phyloP scores from a whole-genome alignment of 2,113 vertebrate genomes.

The Tragelaphus strepsiceros region DNA sequence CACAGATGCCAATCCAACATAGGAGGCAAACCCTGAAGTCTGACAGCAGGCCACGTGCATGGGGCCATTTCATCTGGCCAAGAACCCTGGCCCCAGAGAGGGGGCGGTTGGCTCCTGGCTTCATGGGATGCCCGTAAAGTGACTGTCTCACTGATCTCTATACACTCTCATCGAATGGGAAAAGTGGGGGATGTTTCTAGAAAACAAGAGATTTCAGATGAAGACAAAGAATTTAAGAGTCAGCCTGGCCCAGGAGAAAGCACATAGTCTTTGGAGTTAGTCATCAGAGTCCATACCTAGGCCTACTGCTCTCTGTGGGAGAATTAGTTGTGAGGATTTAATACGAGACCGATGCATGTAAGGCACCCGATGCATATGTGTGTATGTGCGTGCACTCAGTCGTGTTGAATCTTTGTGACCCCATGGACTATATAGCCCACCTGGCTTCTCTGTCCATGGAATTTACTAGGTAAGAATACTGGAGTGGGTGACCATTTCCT shows the following conservation, averaged over 20 bases:
- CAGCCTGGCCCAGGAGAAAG: background rate
- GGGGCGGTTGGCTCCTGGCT: background rate
- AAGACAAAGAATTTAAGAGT: background rate
- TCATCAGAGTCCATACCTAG: background rate
- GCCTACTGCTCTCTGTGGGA: background rate
- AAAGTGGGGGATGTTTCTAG: background rate
- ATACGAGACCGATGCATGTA: background rate
- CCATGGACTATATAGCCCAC: background rate
- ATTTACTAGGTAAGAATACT: background rate
- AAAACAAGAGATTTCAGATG: background rate
- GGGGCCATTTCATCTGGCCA: background rate
- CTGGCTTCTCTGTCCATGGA: background rate
- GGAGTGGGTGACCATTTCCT: background rate
- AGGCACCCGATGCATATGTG: background rate
- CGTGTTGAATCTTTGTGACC: background rate
- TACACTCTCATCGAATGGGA: rapidly evolving
- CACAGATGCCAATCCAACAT: background rate
- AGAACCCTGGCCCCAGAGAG: rapidly evolving
- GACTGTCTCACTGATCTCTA: background rate
- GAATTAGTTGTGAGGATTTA: background rate
- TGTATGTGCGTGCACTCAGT: background rate
- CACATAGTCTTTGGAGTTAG: background rate
- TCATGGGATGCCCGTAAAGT: background rate
- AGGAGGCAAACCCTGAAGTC: background rate
- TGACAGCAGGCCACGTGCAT: background rate